Conservation (phyloP, 2,797 vertebrate species). For the Gallinago solitaria region DNA sequence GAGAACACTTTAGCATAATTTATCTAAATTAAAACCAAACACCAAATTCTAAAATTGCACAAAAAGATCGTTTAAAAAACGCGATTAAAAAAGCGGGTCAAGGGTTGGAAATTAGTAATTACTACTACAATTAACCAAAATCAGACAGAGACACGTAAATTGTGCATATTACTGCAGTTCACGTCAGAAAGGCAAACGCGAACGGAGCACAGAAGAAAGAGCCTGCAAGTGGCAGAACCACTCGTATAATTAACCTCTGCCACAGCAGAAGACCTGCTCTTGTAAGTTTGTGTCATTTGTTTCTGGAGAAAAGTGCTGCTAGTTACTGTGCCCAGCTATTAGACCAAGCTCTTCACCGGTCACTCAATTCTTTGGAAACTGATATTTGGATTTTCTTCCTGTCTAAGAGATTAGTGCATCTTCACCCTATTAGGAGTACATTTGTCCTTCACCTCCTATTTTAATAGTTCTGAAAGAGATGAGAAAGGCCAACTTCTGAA, state of each 20-base stretch:
- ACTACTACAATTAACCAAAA: slow-evolving; percentile 67
- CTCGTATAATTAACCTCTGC: slow-evolving; percentile 54
- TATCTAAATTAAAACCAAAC: slow-evolving; percentile 68
- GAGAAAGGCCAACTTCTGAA: slow-evolving; percentile 59
- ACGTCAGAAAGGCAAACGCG: slow-evolving; percentile 45
- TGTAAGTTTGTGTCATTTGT: slow-evolving; percentile 13
- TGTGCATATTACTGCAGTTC: slow-evolving; percentile 48
- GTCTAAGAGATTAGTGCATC: neutral
- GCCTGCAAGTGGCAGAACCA: neutral
- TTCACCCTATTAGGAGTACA: neutral
- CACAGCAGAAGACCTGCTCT: slow-evolving; percentile 13
- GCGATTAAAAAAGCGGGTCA: slow-evolving; percentile 50
- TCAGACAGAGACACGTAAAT: slow-evolving; percentile 54
- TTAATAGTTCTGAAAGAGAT: slow-evolving; percentile 17
- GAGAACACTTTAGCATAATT: slow-evolving; percentile 59
- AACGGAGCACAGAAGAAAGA: slow-evolving; percentile 21
- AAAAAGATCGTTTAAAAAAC: slow-evolving; percentile 36
- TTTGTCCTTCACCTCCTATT: slow-evolving; percentile 36
- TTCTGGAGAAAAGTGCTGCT: slow-evolving; percentile 4
- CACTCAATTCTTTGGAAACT: neutral
- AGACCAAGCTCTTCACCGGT: neutral
- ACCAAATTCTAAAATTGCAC: slow-evolving; percentile 47
- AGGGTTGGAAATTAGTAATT: slow-evolving; percentile 64
- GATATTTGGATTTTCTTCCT: neutral
- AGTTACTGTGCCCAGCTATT: neutral